Conservation (phyloP, 92 coral and sea anemone species). For the Parazoanthus darwini region DNA sequence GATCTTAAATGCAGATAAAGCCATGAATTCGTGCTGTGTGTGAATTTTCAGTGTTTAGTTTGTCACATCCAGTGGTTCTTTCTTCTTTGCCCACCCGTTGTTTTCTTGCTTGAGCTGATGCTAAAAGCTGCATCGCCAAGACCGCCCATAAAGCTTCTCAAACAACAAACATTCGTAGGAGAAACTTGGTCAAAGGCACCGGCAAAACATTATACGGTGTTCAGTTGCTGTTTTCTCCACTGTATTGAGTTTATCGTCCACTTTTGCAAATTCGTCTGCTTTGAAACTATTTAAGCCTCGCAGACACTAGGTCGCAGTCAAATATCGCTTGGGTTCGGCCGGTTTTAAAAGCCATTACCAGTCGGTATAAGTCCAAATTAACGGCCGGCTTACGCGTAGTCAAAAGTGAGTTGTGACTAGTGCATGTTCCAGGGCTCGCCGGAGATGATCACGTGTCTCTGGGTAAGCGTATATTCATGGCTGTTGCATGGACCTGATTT, state of each 20-base stretch:
- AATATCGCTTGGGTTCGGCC: too few species aligned
- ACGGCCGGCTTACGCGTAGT: too few species aligned
- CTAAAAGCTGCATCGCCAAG: not conserved
- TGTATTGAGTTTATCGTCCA: too few species aligned
- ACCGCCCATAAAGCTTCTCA: not conserved
- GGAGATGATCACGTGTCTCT: too few species aligned
- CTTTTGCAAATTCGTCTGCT: not conserved
- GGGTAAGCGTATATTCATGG: too few species aligned
- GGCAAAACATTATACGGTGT: not conserved
- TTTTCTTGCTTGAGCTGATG: not conserved
- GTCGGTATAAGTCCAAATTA: too few species aligned
- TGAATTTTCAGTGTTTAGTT: not conserved
- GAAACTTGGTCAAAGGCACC: not conserved
- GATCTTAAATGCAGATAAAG: not conserved
- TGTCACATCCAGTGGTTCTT: not conserved
- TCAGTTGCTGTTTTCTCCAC: not conserved
- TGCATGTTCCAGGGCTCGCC: too few species aligned
- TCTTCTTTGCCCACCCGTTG: conserved; percentile 4
- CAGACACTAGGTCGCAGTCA: too few species aligned
- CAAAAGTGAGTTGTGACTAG: too few species aligned
- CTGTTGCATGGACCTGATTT: too few species aligned
- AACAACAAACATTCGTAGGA: not conserved
- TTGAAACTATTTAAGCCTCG: too few species aligned
- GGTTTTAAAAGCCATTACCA: too few species aligned
- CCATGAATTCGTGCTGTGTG: not conserved